Conservation (phyloP, 2,888 invertebrate species). For the Penaeus monodon region DNA sequence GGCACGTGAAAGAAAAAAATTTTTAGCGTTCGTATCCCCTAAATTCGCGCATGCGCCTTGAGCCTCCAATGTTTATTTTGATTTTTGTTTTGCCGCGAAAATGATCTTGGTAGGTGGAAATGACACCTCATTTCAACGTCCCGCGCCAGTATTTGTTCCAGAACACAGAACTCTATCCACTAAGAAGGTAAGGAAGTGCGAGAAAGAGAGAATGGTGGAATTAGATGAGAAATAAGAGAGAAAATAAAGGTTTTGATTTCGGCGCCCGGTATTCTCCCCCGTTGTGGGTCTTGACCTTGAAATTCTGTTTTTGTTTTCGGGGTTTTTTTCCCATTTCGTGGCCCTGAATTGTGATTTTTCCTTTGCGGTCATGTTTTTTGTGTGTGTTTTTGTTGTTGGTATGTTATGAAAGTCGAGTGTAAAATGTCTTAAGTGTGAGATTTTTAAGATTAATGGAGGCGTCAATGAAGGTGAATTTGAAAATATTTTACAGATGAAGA, state of each 20-base stretch:
- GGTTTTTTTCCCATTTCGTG: background rate
- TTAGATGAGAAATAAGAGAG: no score
- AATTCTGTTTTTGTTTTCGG: background rate
- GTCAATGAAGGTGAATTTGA: no score
- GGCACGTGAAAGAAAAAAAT: no score
- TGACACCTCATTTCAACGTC: slow-evolving; percentile 29
- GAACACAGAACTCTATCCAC: slow-evolving; percentile 41
- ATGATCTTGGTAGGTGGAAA: slow-evolving; percentile 37
- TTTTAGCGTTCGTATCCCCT: background rate
- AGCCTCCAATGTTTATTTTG: slow-evolving; percentile 48
- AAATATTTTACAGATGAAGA: no score
- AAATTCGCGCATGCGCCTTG: slow-evolving; percentile 37
- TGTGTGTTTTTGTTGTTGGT: no score
- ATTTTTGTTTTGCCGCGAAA: slow-evolving; percentile 48
- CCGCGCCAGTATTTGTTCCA: slow-evolving; percentile 49
- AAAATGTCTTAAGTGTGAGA: no score
- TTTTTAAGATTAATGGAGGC: no score
- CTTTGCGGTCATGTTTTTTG: no score
- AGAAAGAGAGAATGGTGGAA: background rate
- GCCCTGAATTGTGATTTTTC: no score
- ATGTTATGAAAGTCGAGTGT: no score
- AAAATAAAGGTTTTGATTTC: no score
- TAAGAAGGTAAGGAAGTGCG: slow-evolving; percentile 34
- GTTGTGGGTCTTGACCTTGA: background rate
- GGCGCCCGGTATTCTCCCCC: no score